Evolutionary conservation across 2,888 invertebrate genomes (phyloP), one percentile per base, ranked within the genome.

Genomic region (Lumbricus terrestris): DNA sequence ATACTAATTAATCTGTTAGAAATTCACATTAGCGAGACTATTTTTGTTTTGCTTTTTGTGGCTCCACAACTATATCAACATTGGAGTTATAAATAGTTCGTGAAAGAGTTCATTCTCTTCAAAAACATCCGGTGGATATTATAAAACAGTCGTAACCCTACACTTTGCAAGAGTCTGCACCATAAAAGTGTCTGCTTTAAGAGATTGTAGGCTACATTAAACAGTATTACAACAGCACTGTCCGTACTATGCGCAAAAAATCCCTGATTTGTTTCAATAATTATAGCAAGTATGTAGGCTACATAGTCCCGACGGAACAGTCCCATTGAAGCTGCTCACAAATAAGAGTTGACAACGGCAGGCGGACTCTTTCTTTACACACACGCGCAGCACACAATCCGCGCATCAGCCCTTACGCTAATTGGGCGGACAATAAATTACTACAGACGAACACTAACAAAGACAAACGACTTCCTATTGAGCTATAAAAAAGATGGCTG

Each of bases 261-360:
- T 69, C 69, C 69, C 69, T 69, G 69, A 69, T 69, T 69, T 69
- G 69, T 69, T n/a, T 69, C n/a, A n/a, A 8, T n/a, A n/a, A n/a
- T n/a, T n/a, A n/a, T n/a, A 69, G n/a, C 20, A n/a, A 69, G 6
- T 8, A 69, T n/a, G n/a, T 18, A 15, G 8, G 6, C 15, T n/a
- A 40, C 15, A 42, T 20, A 23, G 2, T 47, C 47, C 1, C 23
- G 16, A 40, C 5, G 11, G 1, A 69, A 69, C 69, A n/a, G 29
- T 0, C n/a, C 8, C 11, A 16, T n/a, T n/a, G 11, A n/a, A 29
- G 29, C n/a, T n/a, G n/a, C 6, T 15, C 6, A 0, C 13, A 8
- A 1, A n/a, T 69, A 69, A 8, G 16, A n/a, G n/a, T n/a, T 69
- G 29, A n/a, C 69, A 1, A n/a, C 0, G 13, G 1, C 5, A n/a